Evolutionary conservation across 92 coral and sea anemone genomes (phyloP), one percentile per base, ranked within the genome.

Genomic region (Montipora capitata): DNA sequence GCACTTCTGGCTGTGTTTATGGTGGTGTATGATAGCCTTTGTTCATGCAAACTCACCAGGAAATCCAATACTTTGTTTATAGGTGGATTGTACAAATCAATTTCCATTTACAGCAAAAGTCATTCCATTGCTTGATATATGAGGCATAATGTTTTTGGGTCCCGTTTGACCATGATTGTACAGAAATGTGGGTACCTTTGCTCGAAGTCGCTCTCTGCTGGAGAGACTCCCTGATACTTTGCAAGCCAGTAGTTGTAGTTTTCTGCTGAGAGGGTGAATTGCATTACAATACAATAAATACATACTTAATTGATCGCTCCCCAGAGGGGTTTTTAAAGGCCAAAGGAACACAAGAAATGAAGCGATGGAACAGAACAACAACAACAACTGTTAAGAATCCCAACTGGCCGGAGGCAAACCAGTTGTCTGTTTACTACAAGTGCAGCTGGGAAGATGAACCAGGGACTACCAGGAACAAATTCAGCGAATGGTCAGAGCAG

Each of bases 1-100:
- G 93, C 93, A 75, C 71, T 84, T 44, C 90, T 90, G 4, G 93
- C 93, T 9, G 93, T 84, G 79, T 90, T 83, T 9, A 90, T 78
- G 0, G 86, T 84, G 12, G 86, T 68, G 70, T 83, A 78, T 18
- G 73, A 48, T 1, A 90, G 11, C 5, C 81, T 82, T 67, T 84
- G 56, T 72, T 90, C 90, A 11, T 84, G 76, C 20, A 90, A 64
- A 8, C 78, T 40, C 15, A 52, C 84, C 63, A 90, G 49, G 48
- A 84, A 90, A 52, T 83, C 92, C 17, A 89, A 41, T 62, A 85
- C 42, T 16, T 40, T 41, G 13, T 45, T 90, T 49, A 80, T 1
- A 87, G 84, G 88, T 39, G 81, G 91, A 17, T 81, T 73, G 72
- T 52, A 81, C 18, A 88, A 79, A 86, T 87, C 75, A 81, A 81